phyloP scores from a whole-genome alignment of 2,888 invertebrate genomes.

The Coelopa pilipes region DNA sequence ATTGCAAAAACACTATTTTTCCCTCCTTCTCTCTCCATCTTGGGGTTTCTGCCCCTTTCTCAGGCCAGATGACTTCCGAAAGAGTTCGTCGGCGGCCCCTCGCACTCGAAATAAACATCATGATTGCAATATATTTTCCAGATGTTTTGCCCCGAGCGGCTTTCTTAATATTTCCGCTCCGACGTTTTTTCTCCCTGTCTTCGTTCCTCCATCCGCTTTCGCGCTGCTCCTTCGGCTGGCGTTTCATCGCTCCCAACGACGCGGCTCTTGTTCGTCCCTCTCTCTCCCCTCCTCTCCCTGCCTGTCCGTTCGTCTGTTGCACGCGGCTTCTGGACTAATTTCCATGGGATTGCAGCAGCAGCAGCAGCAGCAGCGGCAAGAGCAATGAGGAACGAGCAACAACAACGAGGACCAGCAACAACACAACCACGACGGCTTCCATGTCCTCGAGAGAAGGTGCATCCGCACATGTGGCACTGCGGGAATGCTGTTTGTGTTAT shows the following conservation, averaged over 20 bases:
- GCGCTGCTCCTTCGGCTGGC: background rate
- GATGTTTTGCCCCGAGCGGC: no score
- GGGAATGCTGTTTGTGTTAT: slow-evolving; percentile 32
- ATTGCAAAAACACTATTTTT: background rate
- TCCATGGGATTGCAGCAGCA: background rate
- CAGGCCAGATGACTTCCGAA: background rate
- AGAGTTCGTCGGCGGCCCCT: background rate
- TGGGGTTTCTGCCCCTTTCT: no score
- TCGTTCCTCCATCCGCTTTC: background rate
- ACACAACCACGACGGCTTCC: background rate
- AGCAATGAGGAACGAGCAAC: no score
- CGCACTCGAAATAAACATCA: no score
- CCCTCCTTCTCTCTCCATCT: no score
- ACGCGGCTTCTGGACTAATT: slow-evolving; percentile 14
- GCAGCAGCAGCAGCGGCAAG: no score
- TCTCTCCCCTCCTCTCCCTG: no score
- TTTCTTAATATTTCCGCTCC: no score
- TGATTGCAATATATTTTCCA: no score
- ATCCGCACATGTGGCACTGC: slow-evolving; percentile 44
- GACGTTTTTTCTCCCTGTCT: background rate
- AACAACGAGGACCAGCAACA: background rate
- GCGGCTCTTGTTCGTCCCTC: background rate
- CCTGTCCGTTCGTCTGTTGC: no score
- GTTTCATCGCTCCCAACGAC: background rate
- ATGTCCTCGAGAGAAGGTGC: slow-evolving; percentile 31